phyloP scores from a whole-genome alignment of 2,113 vertebrate genomes.

The Uropsilus gracilis region DNA sequence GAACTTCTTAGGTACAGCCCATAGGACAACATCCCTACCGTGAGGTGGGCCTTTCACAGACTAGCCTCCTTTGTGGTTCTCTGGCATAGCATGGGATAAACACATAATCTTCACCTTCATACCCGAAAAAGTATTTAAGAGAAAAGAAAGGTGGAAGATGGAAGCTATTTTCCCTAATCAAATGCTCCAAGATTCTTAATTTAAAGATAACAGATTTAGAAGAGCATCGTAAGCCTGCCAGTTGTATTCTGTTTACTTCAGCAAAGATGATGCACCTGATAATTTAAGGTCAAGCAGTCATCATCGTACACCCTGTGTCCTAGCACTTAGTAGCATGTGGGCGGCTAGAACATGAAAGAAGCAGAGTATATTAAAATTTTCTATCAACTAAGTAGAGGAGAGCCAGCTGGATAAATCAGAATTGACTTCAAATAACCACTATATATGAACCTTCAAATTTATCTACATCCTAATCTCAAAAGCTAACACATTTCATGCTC shows the following conservation, averaged over 20 bases:
- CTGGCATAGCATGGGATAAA: background rate
- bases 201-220: constrained; percentile 26
- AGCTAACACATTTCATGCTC: constrained; percentile 73
- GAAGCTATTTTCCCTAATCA: background rate
- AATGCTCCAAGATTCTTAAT: background rate
- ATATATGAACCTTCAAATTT: constrained; percentile 65
- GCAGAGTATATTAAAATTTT: constrained; percentile 66
- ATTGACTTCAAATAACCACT: constrained; percentile 74
- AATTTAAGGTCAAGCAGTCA: background rate
- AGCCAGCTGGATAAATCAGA: constrained; percentile 62
- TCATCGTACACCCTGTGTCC: background rate
- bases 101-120: background rate
- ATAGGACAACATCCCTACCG: background rate
- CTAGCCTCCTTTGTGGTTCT: background rate
- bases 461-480: constrained; percentile 71
- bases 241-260: background rate
- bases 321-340: background rate
- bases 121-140: background rate
- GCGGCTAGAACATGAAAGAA: constrained; percentile 42
- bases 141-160: constrained; percentile 23
- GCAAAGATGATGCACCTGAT: background rate
- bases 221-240: background rate
- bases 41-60: background rate
- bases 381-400: constrained; percentile 22
- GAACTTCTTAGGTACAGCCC: no score